Evolutionary conservation across 2,113 vertebrate genomes (phyloP).

Genomic region (Entelurus aequoreus): DNA sequence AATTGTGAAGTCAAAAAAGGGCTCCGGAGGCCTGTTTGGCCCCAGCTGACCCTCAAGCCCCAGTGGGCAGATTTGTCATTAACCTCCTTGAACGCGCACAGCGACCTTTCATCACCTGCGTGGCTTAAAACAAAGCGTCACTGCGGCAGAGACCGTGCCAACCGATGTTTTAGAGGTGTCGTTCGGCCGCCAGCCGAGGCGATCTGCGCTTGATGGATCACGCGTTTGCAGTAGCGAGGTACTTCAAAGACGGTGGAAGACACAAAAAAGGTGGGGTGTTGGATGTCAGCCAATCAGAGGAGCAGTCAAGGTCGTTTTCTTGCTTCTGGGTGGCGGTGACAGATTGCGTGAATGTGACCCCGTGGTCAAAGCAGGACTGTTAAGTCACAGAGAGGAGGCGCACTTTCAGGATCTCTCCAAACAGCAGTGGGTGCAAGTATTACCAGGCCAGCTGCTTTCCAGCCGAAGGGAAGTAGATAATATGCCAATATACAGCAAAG

Average conservation of each 20-base stretch:
- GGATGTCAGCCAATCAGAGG: constrained; percentile 14
- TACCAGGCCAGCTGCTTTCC: neutral
- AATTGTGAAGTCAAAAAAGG: constrained; percentile 32
- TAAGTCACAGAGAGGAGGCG: constrained; percentile 3
- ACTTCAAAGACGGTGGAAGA: constrained; percentile 14
- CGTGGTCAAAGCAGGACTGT: constrained; percentile 31
- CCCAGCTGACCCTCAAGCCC: constrained; percentile 28
- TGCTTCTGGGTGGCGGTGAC: constrained; percentile 53
- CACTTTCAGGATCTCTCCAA: too few species aligned
- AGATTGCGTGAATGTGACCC: constrained; percentile 64
- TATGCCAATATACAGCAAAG: neutral
- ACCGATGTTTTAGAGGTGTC: constrained; percentile 30
- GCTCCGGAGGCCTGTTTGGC: constrained; percentile 33
- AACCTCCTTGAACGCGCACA: constrained; percentile 44
- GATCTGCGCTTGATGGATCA: constrained; percentile 32
- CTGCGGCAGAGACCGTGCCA: constrained; percentile 25
- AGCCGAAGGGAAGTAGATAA: neutral
- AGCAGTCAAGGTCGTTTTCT: constrained; percentile 36
- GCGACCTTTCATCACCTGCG: constrained; percentile 50
- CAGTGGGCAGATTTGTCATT: constrained; percentile 52
- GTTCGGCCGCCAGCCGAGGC: constrained; percentile 47
- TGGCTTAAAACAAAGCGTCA: constrained; percentile 46
- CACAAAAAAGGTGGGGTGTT: too few species aligned
- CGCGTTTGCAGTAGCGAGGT: constrained; percentile 15
- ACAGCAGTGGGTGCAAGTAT: neutral